Evolutionary conservation across 92 coral and sea anemone species (phyloP).

Genomic region (Heteractis magnifica): DNA sequence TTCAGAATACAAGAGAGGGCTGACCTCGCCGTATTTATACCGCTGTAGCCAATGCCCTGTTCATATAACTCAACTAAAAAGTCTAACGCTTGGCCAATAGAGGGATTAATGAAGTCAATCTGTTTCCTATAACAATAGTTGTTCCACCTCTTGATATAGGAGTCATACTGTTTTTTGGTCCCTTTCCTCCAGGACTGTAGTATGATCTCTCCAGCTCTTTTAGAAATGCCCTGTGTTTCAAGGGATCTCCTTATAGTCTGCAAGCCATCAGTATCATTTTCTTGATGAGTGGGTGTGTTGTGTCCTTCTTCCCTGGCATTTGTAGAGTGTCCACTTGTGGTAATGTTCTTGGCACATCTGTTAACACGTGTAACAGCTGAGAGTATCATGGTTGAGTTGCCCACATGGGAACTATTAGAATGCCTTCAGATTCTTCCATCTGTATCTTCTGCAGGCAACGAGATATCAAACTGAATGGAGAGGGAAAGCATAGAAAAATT

Average conservation of each 20-base stretch:
- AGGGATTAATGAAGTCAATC: constrained; percentile 24
- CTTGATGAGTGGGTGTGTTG: constrained; percentile 2
- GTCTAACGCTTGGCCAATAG: constrained; percentile 29
- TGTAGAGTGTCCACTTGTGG: background rate
- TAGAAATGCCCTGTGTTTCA: constrained; percentile 2
- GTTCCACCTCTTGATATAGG: constrained; percentile 30
- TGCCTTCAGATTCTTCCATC: constrained; percentile 28
- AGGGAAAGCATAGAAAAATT: background rate
- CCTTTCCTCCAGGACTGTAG: constrained; percentile 44
- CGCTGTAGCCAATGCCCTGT: constrained; percentile 1
- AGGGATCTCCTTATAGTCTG: constrained; percentile 45
- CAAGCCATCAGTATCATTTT: constrained; percentile 11
- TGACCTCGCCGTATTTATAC: constrained; percentile 27
- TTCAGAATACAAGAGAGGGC: constrained; percentile 24
- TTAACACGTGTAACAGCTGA: constrained; percentile 20
- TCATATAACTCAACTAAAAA: constrained; percentile 32
- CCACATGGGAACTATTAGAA: constrained; percentile 35
- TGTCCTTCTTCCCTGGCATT: constrained; percentile 2
- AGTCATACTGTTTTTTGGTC: constrained; percentile 31
- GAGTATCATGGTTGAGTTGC: constrained; percentile 47
- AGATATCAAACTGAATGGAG: background rate
- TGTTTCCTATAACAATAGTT: constrained; percentile 26
- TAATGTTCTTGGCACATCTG: background rate
- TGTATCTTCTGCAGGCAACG: constrained; percentile 4
- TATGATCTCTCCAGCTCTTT: constrained; percentile 29